phyloP scores from a whole-genome alignment of 2,797 vertebrate genomes.

The Vipera ursinii region DNA sequence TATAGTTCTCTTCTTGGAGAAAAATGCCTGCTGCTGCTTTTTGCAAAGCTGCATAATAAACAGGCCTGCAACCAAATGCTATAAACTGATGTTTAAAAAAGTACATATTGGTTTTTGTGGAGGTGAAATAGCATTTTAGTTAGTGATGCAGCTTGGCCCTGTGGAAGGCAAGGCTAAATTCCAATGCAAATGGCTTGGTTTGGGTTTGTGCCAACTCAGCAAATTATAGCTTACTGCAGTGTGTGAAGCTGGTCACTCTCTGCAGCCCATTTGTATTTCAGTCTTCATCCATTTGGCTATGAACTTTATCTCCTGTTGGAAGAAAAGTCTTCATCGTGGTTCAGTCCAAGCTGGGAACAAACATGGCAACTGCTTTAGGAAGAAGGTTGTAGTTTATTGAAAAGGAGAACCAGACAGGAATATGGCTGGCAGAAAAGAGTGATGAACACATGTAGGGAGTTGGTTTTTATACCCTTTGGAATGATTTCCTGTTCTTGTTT shows the following conservation, averaged over 20 bases:
- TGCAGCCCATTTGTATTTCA: not conserved
- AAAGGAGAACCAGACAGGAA: too few relatives aligned
- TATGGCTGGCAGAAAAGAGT: too few relatives aligned
- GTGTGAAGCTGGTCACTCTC: not conserved
- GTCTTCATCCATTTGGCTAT: not conserved
- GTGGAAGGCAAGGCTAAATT: not conserved
- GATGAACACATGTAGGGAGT: too few relatives aligned
- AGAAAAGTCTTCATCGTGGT: too few relatives aligned
- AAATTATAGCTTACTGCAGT: not conserved
- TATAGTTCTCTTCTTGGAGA: not conserved
- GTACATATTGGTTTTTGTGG: not conserved
- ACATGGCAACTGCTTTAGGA: too few relatives aligned
- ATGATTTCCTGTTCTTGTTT: too few relatives aligned
- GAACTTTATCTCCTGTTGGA: not conserved
- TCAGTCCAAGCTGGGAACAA: too few relatives aligned
- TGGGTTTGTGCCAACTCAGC: not conserved
- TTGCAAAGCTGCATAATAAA: not conserved
- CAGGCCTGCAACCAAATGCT: not conserved
- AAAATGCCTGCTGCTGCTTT: not conserved
- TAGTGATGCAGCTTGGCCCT: not conserved
- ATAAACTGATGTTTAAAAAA: not conserved
- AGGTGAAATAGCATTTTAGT: not conserved
- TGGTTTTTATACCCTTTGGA: too few relatives aligned
- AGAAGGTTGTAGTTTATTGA: too few relatives aligned
- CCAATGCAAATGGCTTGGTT: not conserved